These are phyloP conservation scores for Scatophagus argus DNA, from an alignment of 2,113 vertebrate genomes.

Conservation along the genomic window DNA sequence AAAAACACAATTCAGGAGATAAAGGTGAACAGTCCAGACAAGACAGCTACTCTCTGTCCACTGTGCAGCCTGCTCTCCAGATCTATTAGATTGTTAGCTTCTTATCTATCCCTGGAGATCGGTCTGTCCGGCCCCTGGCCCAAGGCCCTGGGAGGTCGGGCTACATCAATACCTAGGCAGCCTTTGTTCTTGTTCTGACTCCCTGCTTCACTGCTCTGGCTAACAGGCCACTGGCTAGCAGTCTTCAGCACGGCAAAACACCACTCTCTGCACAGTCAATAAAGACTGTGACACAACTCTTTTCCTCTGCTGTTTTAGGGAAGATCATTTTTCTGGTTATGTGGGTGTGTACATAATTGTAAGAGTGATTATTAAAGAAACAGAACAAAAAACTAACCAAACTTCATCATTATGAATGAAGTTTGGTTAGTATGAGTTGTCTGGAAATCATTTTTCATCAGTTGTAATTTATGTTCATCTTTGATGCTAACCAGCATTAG, in stretches of 20 bases:
- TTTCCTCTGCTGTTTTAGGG: neutral
- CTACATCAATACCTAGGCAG: slow-evolving; percentile 71
- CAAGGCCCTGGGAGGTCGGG: slow-evolving; percentile 62
- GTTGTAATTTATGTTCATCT: neutral
- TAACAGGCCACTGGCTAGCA: slow-evolving; percentile 64
- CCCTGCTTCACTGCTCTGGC: slow-evolving; percentile 70
- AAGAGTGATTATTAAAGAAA: slow-evolving; percentile 8
- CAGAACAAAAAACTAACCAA: neutral
- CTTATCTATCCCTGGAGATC: slow-evolving; percentile 76
- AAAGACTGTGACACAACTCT: slow-evolving; percentile 48
- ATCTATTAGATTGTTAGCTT: slow-evolving; percentile 70
- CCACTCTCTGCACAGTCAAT: slow-evolving; percentile 54
- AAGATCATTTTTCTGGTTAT: slow-evolving; percentile 8
- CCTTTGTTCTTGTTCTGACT: slow-evolving; percentile 79
- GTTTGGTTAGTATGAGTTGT: neutral
- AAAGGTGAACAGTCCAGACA: slow-evolving; percentile 49
- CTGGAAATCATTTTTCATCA: neutral
- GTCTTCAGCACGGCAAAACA: slow-evolving; percentile 46
- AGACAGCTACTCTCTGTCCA: slow-evolving; percentile 53
- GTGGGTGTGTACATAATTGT: slow-evolving; percentile 5
- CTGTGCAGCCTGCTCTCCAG: slow-evolving; percentile 49
- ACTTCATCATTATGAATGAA: neutral
- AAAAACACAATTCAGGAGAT: slow-evolving; percentile 48
- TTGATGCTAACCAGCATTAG: slow-evolving; percentile 7
- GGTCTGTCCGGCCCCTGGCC: slow-evolving; percentile 60